Evolutionary conservation across 2,888 invertebrate genomes (phyloP).

Genomic region (Seira sanloemensis): DNA sequence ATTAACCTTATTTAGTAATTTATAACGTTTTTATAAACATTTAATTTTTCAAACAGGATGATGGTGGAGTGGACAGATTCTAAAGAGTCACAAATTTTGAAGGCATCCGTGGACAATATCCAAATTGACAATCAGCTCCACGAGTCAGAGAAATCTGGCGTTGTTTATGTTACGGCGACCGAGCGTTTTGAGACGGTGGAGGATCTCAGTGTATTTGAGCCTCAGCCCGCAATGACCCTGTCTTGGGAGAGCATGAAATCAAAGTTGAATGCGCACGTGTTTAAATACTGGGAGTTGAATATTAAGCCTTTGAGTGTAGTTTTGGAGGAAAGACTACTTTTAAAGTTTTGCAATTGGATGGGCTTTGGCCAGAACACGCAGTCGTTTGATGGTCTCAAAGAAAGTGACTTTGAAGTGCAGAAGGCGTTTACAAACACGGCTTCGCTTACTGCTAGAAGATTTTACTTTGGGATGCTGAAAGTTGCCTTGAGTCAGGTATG

Average conservation of each 20-base stretch:
- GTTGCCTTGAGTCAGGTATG: slow-evolving; percentile 85
- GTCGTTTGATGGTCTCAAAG: slow-evolving; percentile 80
- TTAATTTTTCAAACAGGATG: slow-evolving; percentile 45
- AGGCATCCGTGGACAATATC: slow-evolving; percentile 67
- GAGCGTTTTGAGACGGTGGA: slow-evolving; percentile 75
- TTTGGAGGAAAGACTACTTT: slow-evolving; percentile 89
- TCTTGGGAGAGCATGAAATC: slow-evolving; percentile 78
- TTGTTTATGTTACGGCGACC: slow-evolving; percentile 83
- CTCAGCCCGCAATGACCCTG: slow-evolving; percentile 84
- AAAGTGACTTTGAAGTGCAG: slow-evolving; percentile 88
- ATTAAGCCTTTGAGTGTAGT: slow-evolving; percentile 82
- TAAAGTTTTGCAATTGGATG: slow-evolving; percentile 80
- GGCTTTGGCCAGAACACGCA: slow-evolving; percentile 78
- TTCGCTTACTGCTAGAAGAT: slow-evolving; percentile 87
- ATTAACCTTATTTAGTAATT: neutral
- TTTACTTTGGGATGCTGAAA: slow-evolving; percentile 90
- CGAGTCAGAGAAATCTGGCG: slow-evolving; percentile 89
- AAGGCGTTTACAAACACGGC: slow-evolving; percentile 87
- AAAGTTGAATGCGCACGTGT: slow-evolving; percentile 70
- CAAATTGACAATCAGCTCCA: slow-evolving; percentile 88
- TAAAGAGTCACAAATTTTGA: slow-evolving; percentile 71
- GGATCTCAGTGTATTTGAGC: slow-evolving; percentile 84
- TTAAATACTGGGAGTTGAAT: slow-evolving; percentile 67
- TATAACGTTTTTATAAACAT: neutral
- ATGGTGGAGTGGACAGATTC: slow-evolving; percentile 71